Conservation (phyloP, 1,140 invertebrate genomes). For the Meloidogyne exigua region DNA sequence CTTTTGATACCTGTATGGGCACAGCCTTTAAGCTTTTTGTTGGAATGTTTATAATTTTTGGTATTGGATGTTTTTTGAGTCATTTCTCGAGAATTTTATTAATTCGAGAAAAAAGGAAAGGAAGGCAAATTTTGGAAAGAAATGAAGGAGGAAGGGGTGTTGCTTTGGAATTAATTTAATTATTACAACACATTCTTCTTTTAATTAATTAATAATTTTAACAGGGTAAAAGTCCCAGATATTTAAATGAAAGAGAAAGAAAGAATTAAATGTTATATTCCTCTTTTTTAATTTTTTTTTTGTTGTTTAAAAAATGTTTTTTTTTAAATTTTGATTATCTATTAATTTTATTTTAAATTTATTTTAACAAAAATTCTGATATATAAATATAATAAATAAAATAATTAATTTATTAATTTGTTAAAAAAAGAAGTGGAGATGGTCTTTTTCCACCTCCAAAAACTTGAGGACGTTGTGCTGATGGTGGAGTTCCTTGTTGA, state of each 20-base stretch:
- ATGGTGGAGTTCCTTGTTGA: neutral
- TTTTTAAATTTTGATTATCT: too few relatives aligned
- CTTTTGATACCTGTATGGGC: slow-evolving; percentile 17
- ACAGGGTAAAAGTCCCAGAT: too few relatives aligned
- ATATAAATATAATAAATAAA: neutral
- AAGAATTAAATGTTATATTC: too few relatives aligned
- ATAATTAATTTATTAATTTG: neutral
- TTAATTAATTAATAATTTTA: too few relatives aligned
- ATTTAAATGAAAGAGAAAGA: too few relatives aligned
- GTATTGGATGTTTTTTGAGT: slow-evolving; percentile 12
- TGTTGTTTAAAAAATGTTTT: too few relatives aligned
- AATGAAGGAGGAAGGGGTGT: neutral
- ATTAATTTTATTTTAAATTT: neutral
- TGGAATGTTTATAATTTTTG: slow-evolving; percentile 21
- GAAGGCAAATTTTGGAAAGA: neutral
- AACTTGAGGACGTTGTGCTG: neutral
- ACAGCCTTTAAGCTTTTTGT: slow-evolving; percentile 21
- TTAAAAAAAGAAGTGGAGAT: neutral
- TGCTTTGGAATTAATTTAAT: neutral
- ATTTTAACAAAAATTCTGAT: neutral
- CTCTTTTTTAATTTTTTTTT: too few relatives aligned
- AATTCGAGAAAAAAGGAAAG: neutral
- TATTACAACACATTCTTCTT: too few relatives aligned
- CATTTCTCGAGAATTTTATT: slow-evolving; percentile 23
- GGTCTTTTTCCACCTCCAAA: neutral